Evolutionary conservation across 2,113 vertebrate genomes (phyloP), one percentile per base, ranked within the genome.

Genomic region (Podarcis muralis): DNA sequence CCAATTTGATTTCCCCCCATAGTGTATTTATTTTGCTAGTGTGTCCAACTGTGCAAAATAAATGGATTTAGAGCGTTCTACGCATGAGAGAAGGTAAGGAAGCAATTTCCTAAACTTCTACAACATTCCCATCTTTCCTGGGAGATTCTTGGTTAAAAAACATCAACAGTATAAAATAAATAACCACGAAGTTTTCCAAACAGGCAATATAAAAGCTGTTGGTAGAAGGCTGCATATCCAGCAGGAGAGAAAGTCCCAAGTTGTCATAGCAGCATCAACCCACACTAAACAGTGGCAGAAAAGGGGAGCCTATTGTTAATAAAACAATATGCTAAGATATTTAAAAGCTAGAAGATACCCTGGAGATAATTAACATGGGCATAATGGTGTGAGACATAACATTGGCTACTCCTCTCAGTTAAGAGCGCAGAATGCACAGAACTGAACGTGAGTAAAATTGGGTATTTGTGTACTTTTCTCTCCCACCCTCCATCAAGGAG

Each of bases 251-350:
- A 90, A 93, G 90, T 94, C 93, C 48, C 91, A 92, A 89, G 96
- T 97, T 97, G 93, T 96, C 95, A 97, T 97, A 94, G 97, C 95
- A 97, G 93, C 96, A 97, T 93, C 96, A 96, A 91, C 96, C 96
- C 93, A 97, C 97, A 88, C 92, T 82, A 88, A 86, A 88, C 81
- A 89, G 20, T 66, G 69, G 72, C 68, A 68, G 85, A 93, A 65
- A 75, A 87, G 92, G 92, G 93, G 77, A 92, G 91, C 88, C 93
- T 96, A 93, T 95, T 96, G 94, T 96, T 97, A 91, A 88, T 84
- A 90, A 89, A 93, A 94, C 88, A 96, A 94, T 87, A n/a, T 22
- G 84, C 82, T 86, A 30, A 93, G 81, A 92, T 85, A 87, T 53
- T 86, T 69, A 86, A 86, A 68, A 69, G 30, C 23, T 68, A 69